A percentile compares a stretch with the other conserved stretches of the same genome.
phyloP scores from a whole-genome alignment of 2,888 invertebrate genomes.

The Campoletis raptor region DNA sequence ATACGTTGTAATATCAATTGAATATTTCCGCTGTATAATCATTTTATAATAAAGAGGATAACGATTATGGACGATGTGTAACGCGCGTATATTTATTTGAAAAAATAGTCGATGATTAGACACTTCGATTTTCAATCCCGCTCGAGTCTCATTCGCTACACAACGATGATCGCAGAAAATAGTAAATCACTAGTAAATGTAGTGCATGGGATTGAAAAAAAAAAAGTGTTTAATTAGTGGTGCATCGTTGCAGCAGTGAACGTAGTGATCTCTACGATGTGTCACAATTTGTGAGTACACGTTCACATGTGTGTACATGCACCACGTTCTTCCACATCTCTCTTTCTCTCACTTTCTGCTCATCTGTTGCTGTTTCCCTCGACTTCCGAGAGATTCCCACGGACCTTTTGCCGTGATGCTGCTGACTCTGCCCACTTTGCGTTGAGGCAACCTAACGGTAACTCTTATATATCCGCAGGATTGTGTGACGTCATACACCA shows the following conservation, averaged over 20 bases:
- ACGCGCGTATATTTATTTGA: not conserved
- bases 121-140: not conserved
- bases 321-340: constrained; percentile 10
- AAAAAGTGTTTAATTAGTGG: constrained; percentile 14
- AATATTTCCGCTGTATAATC: not conserved
- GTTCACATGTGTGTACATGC: not conserved
- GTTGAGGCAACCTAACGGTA: constrained; percentile 62
- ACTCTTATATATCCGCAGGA: constrained; percentile 57
- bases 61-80: not conserved
- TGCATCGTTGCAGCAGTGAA: constrained; percentile 14
- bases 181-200: not conserved
- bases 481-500: constrained; percentile 59
- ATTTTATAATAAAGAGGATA: not conserved
- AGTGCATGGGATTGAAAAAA: not conserved
- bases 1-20: not conserved
- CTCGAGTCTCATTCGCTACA: not conserved
- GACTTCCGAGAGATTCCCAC: constrained; percentile 57
- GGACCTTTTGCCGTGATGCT: constrained; percentile 48
- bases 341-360: constrained; percentile 1
- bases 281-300: constrained; percentile 9
- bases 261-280: not conserved
- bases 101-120: not conserved
- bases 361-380: not conserved
- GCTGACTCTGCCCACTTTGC: constrained; percentile 31
- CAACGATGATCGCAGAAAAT: not conserved